Evolutionary conservation across 2,797 vertebrate genomes (phyloP).

Genomic region (Platyrinchus mystaceus): DNA sequence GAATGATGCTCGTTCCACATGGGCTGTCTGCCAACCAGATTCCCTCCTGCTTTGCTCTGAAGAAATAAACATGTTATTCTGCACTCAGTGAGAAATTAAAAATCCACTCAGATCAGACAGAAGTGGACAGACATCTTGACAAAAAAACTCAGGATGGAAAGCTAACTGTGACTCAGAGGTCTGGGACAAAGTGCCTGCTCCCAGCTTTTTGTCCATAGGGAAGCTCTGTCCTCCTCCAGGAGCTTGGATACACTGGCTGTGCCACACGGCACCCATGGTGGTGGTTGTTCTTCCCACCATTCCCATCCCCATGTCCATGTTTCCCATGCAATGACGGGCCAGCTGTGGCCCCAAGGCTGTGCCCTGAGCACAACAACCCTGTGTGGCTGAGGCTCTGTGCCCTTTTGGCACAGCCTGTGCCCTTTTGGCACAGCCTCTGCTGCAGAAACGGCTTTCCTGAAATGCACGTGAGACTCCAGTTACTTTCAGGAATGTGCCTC

Average conservation of each 20-base stretch:
- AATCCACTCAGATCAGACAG: not conserved
- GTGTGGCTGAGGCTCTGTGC: fast-evolving
- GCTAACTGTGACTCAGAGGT: not conserved
- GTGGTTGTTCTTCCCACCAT: not conserved
- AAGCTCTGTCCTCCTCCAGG: not conserved
- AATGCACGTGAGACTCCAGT: not conserved
- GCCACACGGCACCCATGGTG: fast-evolving
- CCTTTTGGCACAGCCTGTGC: not conserved
- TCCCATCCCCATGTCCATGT: fast-evolving
- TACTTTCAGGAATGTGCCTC: slow-evolving; percentile 56
- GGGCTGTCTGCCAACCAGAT: not conserved
- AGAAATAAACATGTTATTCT: not conserved
- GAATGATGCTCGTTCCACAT: not conserved
- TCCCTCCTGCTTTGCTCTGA: not conserved
- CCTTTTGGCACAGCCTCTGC: not conserved
- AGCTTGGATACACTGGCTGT: not conserved
- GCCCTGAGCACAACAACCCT: not conserved
- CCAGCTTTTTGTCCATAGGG: not conserved
- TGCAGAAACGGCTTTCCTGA: not conserved
- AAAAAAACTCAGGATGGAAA: not conserved
- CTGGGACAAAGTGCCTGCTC: not conserved
- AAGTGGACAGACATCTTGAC: not conserved
- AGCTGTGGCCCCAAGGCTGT: fast-evolving
- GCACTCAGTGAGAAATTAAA: not conserved
- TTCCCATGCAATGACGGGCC: fast-evolving